Evolutionary conservation across 2,113 vertebrate genomes (phyloP).

Genomic region (Fregata magnificens): DNA sequence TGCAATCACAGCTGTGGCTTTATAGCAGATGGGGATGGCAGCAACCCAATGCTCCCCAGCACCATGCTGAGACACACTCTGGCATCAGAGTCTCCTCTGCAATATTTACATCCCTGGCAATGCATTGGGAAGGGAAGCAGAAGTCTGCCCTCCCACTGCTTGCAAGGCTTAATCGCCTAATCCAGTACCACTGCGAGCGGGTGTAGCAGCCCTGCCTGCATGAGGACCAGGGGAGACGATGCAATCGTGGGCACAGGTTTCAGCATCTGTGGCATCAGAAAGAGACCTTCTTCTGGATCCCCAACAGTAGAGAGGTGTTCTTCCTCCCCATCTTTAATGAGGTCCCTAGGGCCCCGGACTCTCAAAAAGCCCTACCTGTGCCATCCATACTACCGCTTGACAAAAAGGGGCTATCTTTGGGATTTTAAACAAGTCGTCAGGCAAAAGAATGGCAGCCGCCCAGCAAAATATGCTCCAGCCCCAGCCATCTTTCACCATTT

Average conservation of each 20-base stretch:
- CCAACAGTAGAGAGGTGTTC: neutral
- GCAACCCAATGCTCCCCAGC: neutral
- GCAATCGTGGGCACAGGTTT: accelerated
- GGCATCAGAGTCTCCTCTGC: neutral
- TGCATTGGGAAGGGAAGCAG: neutral
- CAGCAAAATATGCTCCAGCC: neutral
- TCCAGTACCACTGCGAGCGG: accelerated
- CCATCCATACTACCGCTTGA: neutral
- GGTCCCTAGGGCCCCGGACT: neutral
- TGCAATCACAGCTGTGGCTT: neutral
- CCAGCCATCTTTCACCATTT: neutral
- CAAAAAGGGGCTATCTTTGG: neutral
- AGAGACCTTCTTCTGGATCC: neutral
- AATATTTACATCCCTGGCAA: neutral
- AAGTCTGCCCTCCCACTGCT: neutral
- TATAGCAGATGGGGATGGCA: neutral
- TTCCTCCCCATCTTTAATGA: neutral
- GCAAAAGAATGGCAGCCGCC: neutral
- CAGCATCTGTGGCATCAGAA: neutral
- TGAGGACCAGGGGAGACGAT: accelerated
- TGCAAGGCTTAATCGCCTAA: neutral
- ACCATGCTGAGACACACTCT: neutral
- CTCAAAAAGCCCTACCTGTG: neutral
- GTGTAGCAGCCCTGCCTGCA: neutral
- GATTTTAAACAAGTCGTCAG: neutral